phyloP scores from a whole-genome alignment of 2,113 vertebrate species.

The Takifugu bimaculatus region DNA sequence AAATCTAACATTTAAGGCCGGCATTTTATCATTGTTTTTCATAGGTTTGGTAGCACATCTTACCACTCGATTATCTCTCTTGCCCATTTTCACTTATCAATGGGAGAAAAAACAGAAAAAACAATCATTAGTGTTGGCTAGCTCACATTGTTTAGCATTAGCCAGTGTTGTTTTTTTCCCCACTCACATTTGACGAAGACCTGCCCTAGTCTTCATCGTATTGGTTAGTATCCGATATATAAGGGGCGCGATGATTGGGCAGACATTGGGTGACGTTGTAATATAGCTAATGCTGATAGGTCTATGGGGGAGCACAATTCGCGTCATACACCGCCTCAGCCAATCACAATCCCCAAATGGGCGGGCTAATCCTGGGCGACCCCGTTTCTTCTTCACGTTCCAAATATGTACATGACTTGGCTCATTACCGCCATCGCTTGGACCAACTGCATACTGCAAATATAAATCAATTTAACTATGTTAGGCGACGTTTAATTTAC shows the following conservation, averaged over 20 bases:
- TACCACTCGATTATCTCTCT: conserved; percentile 93
- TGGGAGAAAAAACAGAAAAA: conserved; percentile 1
- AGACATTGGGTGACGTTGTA: no score
- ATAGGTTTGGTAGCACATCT: conserved; percentile 49
- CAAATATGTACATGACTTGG: not conserved
- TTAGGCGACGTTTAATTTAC: no score
- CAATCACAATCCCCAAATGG: no score
- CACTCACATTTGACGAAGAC: not conserved
- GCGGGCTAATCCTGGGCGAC: no score
- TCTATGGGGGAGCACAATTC: no score
- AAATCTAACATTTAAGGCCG: not conserved
- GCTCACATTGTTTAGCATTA: conserved; percentile 23
- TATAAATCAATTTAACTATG: no score
- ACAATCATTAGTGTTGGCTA: conserved; percentile 41
- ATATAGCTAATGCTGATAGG: no score
- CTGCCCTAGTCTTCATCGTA: not conserved
- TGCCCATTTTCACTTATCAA: conserved; percentile 78
- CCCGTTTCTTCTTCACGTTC: no score
- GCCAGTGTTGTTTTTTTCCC: not conserved
- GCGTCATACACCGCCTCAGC: no score
- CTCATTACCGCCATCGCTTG: not conserved
- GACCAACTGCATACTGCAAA: not conserved
- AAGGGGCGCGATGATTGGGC: not conserved
- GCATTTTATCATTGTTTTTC: not conserved
- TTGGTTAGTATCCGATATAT: not conserved